Evolutionary conservation across 1,140 invertebrate genomes (phyloP).

Genomic region (Druon quercuslanigerum): DNA sequence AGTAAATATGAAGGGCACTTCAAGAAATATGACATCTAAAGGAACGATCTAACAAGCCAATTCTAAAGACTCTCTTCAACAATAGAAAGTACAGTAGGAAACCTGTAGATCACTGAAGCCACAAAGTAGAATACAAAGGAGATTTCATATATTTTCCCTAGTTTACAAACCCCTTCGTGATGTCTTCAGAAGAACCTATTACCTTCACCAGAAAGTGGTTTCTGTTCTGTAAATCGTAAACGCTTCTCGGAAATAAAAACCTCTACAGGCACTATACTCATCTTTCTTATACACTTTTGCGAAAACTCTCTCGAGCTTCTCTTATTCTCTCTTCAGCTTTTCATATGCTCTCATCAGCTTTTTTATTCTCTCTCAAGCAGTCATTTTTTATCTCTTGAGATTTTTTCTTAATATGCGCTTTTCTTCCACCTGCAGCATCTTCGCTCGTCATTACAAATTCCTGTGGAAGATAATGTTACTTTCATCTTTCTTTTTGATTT

Average conservation of each 20-base stretch:
- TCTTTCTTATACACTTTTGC: constrained; percentile 9
- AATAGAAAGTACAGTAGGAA: not conserved
- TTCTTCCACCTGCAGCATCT: not conserved
- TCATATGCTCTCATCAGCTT: constrained; percentile 5
- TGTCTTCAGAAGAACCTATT: constrained; percentile 20
- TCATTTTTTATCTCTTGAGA: not conserved
- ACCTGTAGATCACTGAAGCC: constrained; percentile 17
- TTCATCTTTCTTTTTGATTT: no score
- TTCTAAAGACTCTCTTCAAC: not conserved
- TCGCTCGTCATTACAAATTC: not conserved
- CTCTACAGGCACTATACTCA: not conserved
- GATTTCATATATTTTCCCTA: constrained; percentile 1
- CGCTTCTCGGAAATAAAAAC: constrained; percentile 17
- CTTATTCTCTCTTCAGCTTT: not conserved
- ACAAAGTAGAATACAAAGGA: not conserved
- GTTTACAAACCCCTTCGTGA: constrained; percentile 13
- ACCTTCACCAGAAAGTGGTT: not conserved
- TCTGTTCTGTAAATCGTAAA: not conserved
- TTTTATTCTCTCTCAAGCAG: constrained; percentile 21
- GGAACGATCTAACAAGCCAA: constrained; percentile 1
- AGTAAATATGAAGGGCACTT: not conserved
- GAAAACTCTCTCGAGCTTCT: not conserved
- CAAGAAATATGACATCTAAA: not conserved
- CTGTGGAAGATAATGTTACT: no score
- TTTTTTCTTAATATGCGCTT: no score